These are phyloP conservation scores for Arothron firmamentum DNA, from an alignment of 2,113 vertebrate species.

Conservation along the genomic window DNA sequence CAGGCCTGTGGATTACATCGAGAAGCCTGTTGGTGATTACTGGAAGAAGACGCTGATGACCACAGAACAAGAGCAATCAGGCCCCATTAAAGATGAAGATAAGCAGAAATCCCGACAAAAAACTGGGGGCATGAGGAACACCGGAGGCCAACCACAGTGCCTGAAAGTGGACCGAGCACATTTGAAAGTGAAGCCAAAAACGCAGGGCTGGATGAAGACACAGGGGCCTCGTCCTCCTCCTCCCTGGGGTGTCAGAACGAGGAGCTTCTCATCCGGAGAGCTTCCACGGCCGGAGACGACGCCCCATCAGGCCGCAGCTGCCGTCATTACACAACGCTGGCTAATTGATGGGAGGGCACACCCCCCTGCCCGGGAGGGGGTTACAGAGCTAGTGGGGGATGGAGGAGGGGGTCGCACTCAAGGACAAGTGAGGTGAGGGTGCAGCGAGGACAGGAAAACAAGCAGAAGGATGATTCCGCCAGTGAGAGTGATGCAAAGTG, in stretches of 20 bases:
- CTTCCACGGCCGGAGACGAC: constrained; percentile 7
- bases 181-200: constrained; percentile 13
- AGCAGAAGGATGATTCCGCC: constrained; percentile 24
- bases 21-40: no score
- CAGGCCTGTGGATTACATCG: neutral
- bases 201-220: constrained; percentile 36
- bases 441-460: constrained; percentile 1
- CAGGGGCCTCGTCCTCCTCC: constrained; percentile 21
- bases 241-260: neutral
- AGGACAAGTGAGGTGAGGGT: constrained; percentile 19
- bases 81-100: neutral
- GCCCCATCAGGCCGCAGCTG: constrained; percentile 44
- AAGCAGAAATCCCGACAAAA: neutral
- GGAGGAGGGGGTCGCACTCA: constrained; percentile 12
- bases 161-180: neutral
- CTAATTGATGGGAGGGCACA: constrained; percentile 40
- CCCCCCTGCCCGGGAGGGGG: neutral
- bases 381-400: no score
- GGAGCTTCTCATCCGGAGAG: no score
- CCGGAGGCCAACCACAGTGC: no score
- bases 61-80: neutral
- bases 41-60: neutral
- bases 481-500: no score
- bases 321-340: constrained; percentile 48
- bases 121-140: no score